Evolutionary conservation across 2,113 vertebrate genomes (phyloP).

Genomic region (Bettongia penicillata): DNA sequence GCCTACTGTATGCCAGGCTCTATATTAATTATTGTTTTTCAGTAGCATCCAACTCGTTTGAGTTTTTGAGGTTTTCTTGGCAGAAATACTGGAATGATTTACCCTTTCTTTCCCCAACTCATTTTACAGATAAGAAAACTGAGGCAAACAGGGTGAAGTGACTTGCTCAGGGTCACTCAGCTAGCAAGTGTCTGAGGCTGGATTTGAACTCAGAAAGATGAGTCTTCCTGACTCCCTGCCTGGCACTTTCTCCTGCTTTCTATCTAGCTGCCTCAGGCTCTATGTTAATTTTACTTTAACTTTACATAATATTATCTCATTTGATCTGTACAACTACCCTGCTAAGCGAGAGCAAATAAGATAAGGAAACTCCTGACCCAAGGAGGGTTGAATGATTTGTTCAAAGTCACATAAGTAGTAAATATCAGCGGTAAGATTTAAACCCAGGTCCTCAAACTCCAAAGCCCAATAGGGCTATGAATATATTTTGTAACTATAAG

Average conservation of each 20-base stretch:
- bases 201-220: neutral
- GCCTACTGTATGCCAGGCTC: neutral
- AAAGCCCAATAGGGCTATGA: neutral
- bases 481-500: neutral
- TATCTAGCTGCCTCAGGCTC: neutral
- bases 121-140: neutral
- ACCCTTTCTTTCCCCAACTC: neutral
- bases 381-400: neutral
- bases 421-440: neutral
- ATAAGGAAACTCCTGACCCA: neutral
- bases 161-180: neutral
- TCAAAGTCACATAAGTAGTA: neutral
- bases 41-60: neutral
- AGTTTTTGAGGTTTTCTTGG: neutral
- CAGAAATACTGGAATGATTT: too few relatives aligned
- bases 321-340: neutral
- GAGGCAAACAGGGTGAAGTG: neutral
- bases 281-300: neutral
- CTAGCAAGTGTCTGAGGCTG: neutral
- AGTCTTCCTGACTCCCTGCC: too few relatives aligned
- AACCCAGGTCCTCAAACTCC: neutral
- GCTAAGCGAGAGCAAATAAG: neutral
- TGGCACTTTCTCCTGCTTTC: neutral
- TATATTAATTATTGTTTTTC: neutral
- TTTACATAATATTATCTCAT: neutral